Conservation (phyloP, 2,888 invertebrate genomes). For the Acronicta aceris region DNA sequence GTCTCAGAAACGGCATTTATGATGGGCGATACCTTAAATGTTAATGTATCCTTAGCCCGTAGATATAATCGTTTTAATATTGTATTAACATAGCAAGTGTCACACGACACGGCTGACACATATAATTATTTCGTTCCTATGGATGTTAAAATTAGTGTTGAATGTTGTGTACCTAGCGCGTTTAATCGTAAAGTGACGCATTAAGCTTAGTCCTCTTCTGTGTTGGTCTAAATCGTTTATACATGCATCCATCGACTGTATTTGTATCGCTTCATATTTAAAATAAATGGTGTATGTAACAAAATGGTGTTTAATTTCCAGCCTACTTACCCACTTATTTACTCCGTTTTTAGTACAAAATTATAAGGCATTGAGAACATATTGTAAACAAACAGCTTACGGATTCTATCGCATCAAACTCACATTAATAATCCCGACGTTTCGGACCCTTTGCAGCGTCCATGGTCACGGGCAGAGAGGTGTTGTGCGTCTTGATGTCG, state of each 20-base stretch:
- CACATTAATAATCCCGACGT: too few species aligned
- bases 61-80: slow-evolving; percentile 11
- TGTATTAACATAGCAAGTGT: not conserved
- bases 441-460: too few species aligned
- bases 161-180: slow-evolving; percentile 19
- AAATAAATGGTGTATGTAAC: slow-evolving; percentile 84
- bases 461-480: too few species aligned
- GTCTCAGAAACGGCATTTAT: not conserved
- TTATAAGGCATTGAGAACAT: too few species aligned
- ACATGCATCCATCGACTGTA: slow-evolving; percentile 68
- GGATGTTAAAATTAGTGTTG: slow-evolving; percentile 25
- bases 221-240: slow-evolving; percentile 34
- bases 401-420: too few species aligned
- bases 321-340: not conserved
- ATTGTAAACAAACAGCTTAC: too few species aligned
- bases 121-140: slow-evolving; percentile 18
- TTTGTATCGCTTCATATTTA: slow-evolving; percentile 78
- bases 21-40: not conserved
- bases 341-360: too few species aligned
- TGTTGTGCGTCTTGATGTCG: too few species aligned
- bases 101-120: slow-evolving; percentile 5
- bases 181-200: slow-evolving; percentile 2
- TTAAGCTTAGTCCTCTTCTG: slow-evolving; percentile 7
- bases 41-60: slow-evolving; percentile 2
- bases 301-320: slow-evolving; percentile 47